Evolutionary conservation across 2,113 vertebrate genomes (phyloP).

Genomic region (Notiomystis cincta): DNA sequence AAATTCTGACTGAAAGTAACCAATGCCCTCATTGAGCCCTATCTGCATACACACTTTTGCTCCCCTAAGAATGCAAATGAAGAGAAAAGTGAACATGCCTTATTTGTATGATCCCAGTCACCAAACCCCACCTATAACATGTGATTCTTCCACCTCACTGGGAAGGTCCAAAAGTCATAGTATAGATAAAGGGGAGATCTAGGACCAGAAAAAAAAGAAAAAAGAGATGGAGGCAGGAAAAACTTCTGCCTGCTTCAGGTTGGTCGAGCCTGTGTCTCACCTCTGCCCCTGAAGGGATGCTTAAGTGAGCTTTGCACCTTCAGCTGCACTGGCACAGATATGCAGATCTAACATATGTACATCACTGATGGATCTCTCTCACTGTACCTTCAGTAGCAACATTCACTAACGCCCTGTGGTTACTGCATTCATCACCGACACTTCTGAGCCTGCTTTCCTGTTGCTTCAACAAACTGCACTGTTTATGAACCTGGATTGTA

Average conservation of each 20-base stretch:
- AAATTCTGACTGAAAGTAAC: not conserved
- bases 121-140: not conserved
- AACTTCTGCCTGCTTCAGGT: not conserved
- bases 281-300: not conserved
- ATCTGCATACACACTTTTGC: not conserved
- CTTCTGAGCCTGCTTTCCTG: not conserved
- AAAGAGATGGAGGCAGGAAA: fast-evolving
- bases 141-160: not conserved
- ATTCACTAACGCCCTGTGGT: not conserved
- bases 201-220: not conserved
- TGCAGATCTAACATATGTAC: not conserved
- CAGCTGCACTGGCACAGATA: not conserved
- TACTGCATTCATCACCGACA: not conserved
- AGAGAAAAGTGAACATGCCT: not conserved
- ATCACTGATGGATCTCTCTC: not conserved
- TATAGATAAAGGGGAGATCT: not conserved
- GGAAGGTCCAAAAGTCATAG: not conserved
- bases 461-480: not conserved
- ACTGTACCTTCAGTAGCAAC: not conserved
- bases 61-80: not conserved
- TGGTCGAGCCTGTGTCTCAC: not conserved
- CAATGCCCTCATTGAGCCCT: not conserved
- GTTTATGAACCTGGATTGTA: not conserved
- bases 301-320: not conserved
- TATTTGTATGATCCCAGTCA: not conserved